Base-by-base conservation (phyloP, 2,888 invertebrate species). In the Synanthedon vespiformis region DNA sequence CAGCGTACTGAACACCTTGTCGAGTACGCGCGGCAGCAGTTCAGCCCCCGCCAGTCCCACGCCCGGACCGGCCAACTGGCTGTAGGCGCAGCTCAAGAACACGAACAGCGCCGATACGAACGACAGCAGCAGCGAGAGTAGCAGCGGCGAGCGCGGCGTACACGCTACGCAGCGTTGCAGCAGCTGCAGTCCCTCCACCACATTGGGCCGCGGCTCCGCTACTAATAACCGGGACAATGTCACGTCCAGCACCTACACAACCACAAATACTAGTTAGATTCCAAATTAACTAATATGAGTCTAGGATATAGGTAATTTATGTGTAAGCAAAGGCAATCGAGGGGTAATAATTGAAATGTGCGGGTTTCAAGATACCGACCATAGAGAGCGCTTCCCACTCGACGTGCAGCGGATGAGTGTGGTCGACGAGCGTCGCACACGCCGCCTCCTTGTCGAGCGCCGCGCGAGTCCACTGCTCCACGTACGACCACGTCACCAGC, bases 41-140 rank as follows among this genome's bases (percentile, higher is more conserved):
- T 85, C 86, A 27, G 80, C 83, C 10, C 85, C 85, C n/a, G 74
- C 74, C 27, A 67, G 77, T 4, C 81, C 80, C 44, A 81, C 82
- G 4, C 80, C 79, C 0, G 85, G 80, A 2, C 86, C 86, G 0
- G 92, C 92, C 57, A 94, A 90, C 65, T 94, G 94, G 62, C 94
- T 94, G 44, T 94, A 94, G 0, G 95, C 94, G 90, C 95, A 94
- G 67, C 94, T 94, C 18, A 97, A 89, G 83, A 96, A 97, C 34
- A 96, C 94, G 74, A 97, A 96, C 2, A 97, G 89, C 0, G 96
- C 95, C 1, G 97, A 97, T 60, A 97, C 93, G 79, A 96, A 95
- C 0, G 97, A 97, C n/a, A 98, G 84, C 53, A 96, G 79, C 51
- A 94, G 91, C 0, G 97, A 97, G 22, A 95, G 84, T 52, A 96